Evolutionary conservation across 2,113 vertebrate genomes (phyloP).

Genomic region (Alectura lathami): DNA sequence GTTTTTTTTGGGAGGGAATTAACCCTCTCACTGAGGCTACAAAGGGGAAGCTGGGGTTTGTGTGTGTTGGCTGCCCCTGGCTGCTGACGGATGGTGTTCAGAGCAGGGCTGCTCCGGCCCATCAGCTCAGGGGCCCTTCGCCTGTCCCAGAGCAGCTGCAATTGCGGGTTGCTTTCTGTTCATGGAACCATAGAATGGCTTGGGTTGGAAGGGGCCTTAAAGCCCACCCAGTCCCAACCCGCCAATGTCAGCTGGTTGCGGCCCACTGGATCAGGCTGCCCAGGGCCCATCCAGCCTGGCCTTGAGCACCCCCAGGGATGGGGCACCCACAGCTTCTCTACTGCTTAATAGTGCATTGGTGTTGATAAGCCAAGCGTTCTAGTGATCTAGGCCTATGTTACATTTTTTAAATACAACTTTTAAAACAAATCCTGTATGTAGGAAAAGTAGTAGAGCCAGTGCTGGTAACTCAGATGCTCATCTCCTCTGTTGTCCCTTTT

Average conservation of each 20-base stretch:
- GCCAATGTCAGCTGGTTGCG: background rate
- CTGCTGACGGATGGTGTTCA: background rate
- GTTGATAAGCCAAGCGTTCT: background rate
- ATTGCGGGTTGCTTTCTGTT: background rate
- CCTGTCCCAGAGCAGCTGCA: background rate
- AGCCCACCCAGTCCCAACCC: background rate
- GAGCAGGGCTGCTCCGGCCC: accelerated
- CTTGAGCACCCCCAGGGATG: background rate
- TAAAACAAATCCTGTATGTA: background rate
- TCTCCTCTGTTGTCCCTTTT: background rate
- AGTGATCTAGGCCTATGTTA: background rate
- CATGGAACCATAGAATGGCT: background rate
- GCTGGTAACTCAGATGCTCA: background rate
- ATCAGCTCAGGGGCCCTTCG: accelerated
- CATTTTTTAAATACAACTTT: background rate
- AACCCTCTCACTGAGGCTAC: background rate
- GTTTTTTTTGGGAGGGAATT: background rate
- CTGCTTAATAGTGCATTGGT: background rate
- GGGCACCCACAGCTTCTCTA: background rate
- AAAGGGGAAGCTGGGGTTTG: background rate
- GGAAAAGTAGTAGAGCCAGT: background rate
- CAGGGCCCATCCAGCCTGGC: no score
- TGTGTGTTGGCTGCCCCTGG: background rate
- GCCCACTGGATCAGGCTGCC: no score
- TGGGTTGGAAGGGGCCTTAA: background rate